These are phyloP conservation scores for Xestobium rufovillosum DNA, from an alignment of 2,888 invertebrate genomes.

Conservation along the genomic window DNA sequence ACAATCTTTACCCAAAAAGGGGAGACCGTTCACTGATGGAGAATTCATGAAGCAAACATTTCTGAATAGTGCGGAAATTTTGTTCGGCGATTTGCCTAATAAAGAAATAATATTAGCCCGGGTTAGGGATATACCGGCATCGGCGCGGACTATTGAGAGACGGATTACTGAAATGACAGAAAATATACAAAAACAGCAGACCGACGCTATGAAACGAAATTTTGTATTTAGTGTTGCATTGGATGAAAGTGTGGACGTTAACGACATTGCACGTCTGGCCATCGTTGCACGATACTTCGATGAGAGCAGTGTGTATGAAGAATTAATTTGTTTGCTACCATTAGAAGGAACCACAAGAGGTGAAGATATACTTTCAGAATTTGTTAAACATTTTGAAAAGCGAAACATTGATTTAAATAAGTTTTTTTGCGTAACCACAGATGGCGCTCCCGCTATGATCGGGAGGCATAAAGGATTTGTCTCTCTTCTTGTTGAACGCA, in stretches of 20 bases:
- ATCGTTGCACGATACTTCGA: slow-evolving; percentile 14
- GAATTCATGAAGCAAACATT: too few species aligned
- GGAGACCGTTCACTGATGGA: too few species aligned
- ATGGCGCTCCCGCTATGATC: slow-evolving; percentile 10
- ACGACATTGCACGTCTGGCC: slow-evolving; percentile 17
- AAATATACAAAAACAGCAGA: slow-evolving; percentile 18
- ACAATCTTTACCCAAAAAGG: too few species aligned
- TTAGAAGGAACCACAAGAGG: slow-evolving; percentile 7
- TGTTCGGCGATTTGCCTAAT: slow-evolving; percentile 19
- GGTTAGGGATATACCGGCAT: slow-evolving; percentile 18
- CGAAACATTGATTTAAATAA: slow-evolving; percentile 12
- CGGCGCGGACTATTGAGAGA: slow-evolving; percentile 17
- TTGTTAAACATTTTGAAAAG: slow-evolving; percentile 8
- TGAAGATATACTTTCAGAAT: slow-evolving; percentile 5
- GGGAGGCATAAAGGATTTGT: slow-evolving; percentile 9
- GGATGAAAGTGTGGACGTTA: slow-evolving; percentile 17
- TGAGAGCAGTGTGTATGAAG: slow-evolving; percentile 10
- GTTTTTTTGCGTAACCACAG: slow-evolving; percentile 13
- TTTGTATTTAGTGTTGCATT: slow-evolving; percentile 17
- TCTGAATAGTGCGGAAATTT: slow-evolving; percentile 20
- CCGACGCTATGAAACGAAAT: slow-evolving; percentile 17
- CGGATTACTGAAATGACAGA: slow-evolving; percentile 16
- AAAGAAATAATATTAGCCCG: slow-evolving; percentile 17
- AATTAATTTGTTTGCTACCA: slow-evolving; percentile 7
- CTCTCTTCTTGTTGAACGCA: slow-evolving; percentile 12